Conservation (phyloP, 2,888 invertebrate genomes). For the Pheosia tremula region DNA sequence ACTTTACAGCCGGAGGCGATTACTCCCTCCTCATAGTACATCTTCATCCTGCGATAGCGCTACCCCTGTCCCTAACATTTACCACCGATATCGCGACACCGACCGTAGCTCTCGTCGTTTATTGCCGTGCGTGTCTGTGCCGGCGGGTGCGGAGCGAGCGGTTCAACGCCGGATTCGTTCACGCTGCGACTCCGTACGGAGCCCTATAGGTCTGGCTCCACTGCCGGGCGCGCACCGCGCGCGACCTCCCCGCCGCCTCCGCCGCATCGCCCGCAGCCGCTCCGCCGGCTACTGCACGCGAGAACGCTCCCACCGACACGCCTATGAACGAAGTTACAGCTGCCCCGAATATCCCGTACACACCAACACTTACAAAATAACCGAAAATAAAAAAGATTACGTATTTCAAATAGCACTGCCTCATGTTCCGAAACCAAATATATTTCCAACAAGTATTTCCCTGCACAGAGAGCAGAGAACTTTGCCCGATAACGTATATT, state of each 20-base stretch:
- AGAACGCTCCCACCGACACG: constrained; percentile 51
- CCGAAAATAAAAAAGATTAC: constrained; percentile 59
- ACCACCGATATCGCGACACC: constrained; percentile 41
- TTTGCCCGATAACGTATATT: constrained; percentile 37
- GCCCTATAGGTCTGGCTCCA: constrained; percentile 8
- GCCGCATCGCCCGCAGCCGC: constrained; percentile 65
- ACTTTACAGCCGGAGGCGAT: constrained; percentile 73
- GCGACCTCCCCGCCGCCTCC: constrained; percentile 52
- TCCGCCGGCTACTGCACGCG: constrained; percentile 59
- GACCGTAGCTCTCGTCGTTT: constrained; percentile 46
- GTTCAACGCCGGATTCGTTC: constrained; percentile 48
- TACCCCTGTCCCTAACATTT: constrained; percentile 51
- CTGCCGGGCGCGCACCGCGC: constrained; percentile 40
- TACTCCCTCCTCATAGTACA: constrained; percentile 64
- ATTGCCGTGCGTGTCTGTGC: constrained; percentile 56
- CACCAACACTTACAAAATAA: constrained; percentile 62
- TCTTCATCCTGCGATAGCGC: constrained; percentile 71
- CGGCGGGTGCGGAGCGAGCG: constrained; percentile 55
- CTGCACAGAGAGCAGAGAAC: constrained; percentile 34
- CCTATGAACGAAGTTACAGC: constrained; percentile 65
- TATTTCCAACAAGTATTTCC: constrained; percentile 24
- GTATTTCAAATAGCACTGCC: constrained; percentile 52
- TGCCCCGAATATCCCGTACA: constrained; percentile 63
- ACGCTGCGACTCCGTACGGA: constrained; percentile 26
- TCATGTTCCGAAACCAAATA: constrained; percentile 19